These are phyloP conservation scores for Actinia equina DNA, from an alignment of 64 coral and sea anemone species.

Conservation along the genomic window DNA sequence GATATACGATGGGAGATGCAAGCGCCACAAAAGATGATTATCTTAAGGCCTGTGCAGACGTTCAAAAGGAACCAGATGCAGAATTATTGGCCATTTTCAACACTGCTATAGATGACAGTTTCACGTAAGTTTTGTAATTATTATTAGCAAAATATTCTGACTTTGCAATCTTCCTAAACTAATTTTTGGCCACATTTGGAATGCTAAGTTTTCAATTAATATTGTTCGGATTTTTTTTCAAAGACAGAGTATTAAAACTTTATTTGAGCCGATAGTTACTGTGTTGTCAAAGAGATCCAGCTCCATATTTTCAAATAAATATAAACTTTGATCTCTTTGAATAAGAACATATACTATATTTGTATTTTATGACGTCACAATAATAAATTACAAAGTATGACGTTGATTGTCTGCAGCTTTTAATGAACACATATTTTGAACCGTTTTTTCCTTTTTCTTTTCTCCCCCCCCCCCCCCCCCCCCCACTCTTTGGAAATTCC, in stretches of 20 bases:
- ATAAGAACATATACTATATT: background rate
- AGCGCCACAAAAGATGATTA: constrained; percentile 74
- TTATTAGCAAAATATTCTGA: background rate
- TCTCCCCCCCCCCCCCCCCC: too few relatives aligned
- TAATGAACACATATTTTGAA: background rate
- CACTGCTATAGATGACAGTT: constrained; percentile 60
- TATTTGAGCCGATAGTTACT: too few relatives aligned
- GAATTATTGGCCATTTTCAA: constrained; percentile 85
- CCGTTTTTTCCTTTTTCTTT: too few relatives aligned
- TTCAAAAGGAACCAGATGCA: constrained; percentile 49
- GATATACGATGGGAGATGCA: constrained; percentile 64
- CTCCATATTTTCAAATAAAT: background rate
- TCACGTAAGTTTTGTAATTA: constrained; percentile 68
- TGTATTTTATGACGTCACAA: background rate
- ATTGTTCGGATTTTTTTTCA: too few relatives aligned
- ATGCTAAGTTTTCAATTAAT: too few relatives aligned
- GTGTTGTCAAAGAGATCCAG: background rate
- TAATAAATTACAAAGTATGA: background rate
- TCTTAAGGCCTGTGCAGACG: constrained; percentile 64
- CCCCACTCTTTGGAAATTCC: too few relatives aligned
- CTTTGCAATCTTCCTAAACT: too few relatives aligned
- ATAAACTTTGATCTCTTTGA: background rate
- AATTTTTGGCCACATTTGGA: too few relatives aligned
- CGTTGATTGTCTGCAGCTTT: too few relatives aligned
- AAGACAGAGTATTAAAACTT: too few relatives aligned